A percentile compares a stretch with the other conserved stretches of the same genome.
Evolutionary conservation across 2,797 vertebrate genomes (phyloP).

Genomic region (Emydoidea blandingii): DNA sequence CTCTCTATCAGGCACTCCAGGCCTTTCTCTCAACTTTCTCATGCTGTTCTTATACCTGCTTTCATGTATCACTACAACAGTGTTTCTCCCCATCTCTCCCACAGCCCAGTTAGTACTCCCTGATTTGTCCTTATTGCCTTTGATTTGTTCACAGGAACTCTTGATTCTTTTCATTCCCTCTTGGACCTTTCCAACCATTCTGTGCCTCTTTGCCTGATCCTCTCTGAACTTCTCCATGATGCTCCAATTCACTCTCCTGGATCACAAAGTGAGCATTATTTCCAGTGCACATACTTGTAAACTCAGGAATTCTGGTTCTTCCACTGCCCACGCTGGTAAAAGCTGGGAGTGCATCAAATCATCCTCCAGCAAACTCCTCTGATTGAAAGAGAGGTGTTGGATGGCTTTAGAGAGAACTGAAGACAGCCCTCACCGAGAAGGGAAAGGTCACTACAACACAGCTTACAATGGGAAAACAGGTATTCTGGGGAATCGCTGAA

Average conservation of each 20-base stretch:
- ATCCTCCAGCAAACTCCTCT: background rate
- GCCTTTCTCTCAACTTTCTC: background rate
- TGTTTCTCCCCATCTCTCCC: background rate
- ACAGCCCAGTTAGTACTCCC: background rate
- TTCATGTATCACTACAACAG: background rate
- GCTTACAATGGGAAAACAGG: conserved; percentile 11
- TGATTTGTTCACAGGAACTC: background rate
- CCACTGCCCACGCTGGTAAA: background rate
- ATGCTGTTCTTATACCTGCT: background rate
- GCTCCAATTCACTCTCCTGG: background rate
- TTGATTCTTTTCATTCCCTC: background rate
- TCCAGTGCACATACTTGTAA: background rate
- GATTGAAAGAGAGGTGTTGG: conserved; percentile 17
- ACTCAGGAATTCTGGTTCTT: conserved; percentile 12
- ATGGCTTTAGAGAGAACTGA: background rate
- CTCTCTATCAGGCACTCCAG: background rate
- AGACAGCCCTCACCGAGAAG: background rate
- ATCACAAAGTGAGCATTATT: background rate
- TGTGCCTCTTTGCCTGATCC: conserved; percentile 2
- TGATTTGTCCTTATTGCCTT: background rate
- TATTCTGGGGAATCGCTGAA: conserved; percentile 18
- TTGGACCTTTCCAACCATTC: conserved; percentile 9
- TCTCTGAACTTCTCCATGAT: background rate
- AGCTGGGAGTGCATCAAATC: conserved; percentile 30
- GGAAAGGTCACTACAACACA: conserved; percentile 26